phyloP scores from a whole-genome alignment of 2,888 invertebrate genomes.

The Mycalesis mineus region DNA sequence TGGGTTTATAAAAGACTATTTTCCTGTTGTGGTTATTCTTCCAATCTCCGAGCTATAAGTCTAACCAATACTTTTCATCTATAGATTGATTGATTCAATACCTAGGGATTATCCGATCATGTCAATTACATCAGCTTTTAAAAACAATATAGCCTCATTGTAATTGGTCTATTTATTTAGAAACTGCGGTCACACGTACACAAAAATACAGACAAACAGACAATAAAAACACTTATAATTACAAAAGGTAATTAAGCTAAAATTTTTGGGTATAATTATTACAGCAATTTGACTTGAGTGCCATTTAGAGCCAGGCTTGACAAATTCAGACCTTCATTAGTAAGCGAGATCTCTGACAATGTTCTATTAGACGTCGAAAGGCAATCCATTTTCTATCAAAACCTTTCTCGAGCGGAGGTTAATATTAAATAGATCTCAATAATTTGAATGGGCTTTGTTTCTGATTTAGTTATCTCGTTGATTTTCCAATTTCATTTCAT shows the following conservation, averaged over 20 bases:
- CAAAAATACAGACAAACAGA: too few relatives aligned
- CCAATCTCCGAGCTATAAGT: too few relatives aligned
- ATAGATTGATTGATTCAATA: too few relatives aligned
- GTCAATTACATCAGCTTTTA: too few relatives aligned
- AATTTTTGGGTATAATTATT: too few relatives aligned
- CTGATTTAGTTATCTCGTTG: not conserved
- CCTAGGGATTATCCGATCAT: too few relatives aligned
- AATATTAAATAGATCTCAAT: not conserved
- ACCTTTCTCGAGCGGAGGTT: not conserved
- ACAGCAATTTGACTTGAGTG: not conserved
- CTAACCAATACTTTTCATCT: too few relatives aligned
- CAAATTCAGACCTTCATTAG: conserved; percentile 20
- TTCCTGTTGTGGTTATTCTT: too few relatives aligned
- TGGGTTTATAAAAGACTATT: too few relatives aligned
- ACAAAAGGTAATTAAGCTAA: not conserved
- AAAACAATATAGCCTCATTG: too few relatives aligned
- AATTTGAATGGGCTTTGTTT: not conserved
- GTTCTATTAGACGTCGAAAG: conserved; percentile 7
- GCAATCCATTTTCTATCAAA: conserved; percentile 7
- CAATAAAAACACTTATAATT: not conserved
- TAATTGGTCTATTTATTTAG: too few relatives aligned
- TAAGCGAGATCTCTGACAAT: conserved; percentile 2
- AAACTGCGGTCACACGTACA: too few relatives aligned
- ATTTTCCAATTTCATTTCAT: not conserved
- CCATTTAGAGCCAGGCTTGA: conserved; percentile 13